Base-by-base conservation (phyloP, 1,140 invertebrate species). In the Goniozus legneri region DNA sequence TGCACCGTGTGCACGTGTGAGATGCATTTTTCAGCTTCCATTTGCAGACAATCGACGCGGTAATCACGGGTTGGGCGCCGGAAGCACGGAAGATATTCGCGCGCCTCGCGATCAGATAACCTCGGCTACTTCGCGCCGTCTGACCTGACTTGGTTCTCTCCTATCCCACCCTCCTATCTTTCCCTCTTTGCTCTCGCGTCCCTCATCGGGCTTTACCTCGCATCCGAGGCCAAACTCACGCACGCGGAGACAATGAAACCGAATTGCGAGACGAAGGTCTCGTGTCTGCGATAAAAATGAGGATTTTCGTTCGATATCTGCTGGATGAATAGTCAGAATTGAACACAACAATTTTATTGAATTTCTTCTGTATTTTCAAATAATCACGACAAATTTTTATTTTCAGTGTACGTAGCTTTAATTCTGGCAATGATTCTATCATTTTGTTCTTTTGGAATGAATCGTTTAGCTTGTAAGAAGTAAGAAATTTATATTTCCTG, bases 91-190 rank as follows among this genome's bases (percentile, higher is more conserved):
- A 68, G 66, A 70, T 70, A 70, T 70, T 72, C 69, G 69, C 69
- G 65, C 66, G 60, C 60, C n/a, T 68, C 66, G 56, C 62, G 53
- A 72, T 72, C 69, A 71, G 69, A 72, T 72, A 72, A 70, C 58
- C 54, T 56, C 2, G 56, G 54, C 57, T n/a, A n/a, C n/a, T n/a
- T 45, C 35, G 15, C 45, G 45, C 30, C 19, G 47, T 34, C 58
- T 55, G 55, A 55, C 58, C 58, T 48, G 40, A 37, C 54, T 44
- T 32, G 34, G 35, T 56, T 39, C 42, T 34, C 34, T 42, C 14
- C 14, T 15, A 14, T 50, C 35, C 19, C 38, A 16, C 8, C 24
- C 16, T 34, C 19, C 20, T 44, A 13, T 38, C 44, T 39, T 40
- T 47, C 43, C 42, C 45, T 22, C 37, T 31, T 49, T 27, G 27